Base-by-base conservation (phyloP, 2,888 invertebrate species). In the Heliconius erato region DNA sequence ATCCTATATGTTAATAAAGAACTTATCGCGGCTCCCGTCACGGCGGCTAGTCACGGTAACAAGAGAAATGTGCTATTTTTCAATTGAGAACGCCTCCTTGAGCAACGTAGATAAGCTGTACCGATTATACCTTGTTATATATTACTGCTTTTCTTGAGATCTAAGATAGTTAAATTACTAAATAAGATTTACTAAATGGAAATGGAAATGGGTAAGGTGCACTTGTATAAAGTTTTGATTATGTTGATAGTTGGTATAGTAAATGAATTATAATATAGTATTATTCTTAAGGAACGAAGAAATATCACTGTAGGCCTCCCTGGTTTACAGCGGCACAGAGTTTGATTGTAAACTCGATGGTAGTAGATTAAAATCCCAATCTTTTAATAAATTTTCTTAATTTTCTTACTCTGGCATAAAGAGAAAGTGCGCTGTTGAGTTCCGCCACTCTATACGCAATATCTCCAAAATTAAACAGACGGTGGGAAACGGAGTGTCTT, bases 1-100 rank as follows among this genome's bases (percentile, higher is more conserved):
- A 28, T 35, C 26, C 9, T 67, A 26, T 67, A 78, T 78, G 78
- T 7, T 78, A 78, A 78, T 78, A 28, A 49, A 6, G 67, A 67
- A 67, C 67, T 78, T 78, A 79, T 83, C 87, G 85, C 83, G 32
- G 91, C 93, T 92, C 90, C 93, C 94, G 94, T 94, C 94, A 94
- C 94, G 91, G 93, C 92, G 92, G 91, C 91, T 92, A 91, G 91
- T 87, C 88, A 87, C 89, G 84, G 89, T 94, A 93, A 94, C 92
- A 87, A 92, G 89, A 91, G 92, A 92, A 93, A 92, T 88, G 40
- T 63, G 74, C 69, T 54, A 83, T 80, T 82, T 83, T 83, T 82
- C 80, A 84, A 81, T 80, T 82, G 59, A 69, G 44, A 28, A 32
- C 82, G 89, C 92, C 79, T 78, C 54, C 44, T n/a, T 74, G 32